phyloP scores from a whole-genome alignment of 37 sponge, comb jelly and placozoan species.

The Axinella damicornis region DNA sequence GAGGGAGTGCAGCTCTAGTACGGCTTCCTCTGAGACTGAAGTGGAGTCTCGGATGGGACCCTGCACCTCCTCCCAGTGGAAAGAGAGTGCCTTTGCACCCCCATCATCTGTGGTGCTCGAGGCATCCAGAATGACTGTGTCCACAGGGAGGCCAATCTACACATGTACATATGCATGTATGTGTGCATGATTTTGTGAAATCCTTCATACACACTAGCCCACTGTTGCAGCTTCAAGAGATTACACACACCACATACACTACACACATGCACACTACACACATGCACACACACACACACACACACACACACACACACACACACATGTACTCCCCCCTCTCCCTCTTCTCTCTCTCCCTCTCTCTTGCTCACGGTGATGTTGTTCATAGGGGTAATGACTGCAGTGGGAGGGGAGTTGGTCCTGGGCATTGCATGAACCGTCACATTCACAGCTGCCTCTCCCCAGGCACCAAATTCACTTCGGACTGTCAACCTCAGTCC shows the following conservation, averaged over 20 bases:
- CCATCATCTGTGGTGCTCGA: slow-evolving; percentile 41
- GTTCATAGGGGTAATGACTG: slow-evolving; percentile 27
- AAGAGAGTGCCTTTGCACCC: slow-evolving; percentile 20
- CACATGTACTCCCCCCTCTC: too few species aligned
- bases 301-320: neutral
- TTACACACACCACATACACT: too few species aligned
- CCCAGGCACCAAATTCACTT: neutral
- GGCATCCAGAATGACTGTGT: slow-evolving; percentile 43
- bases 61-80: slow-evolving; percentile 58
- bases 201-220: too few species aligned
- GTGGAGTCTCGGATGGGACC: slow-evolving; percentile 39
- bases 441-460: slow-evolving; percentile 37
- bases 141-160: slow-evolving; percentile 17
- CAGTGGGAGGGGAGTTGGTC: slow-evolving; percentile 15
- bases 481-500: slow-evolving; percentile 26
- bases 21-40: neutral
- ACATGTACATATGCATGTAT: too few species aligned
- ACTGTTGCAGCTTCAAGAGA: too few species aligned
- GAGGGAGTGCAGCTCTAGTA: slow-evolving; percentile 31
- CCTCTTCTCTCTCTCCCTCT: too few species aligned
- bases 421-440: slow-evolving; percentile 28
- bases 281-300: slow-evolving; percentile 52
- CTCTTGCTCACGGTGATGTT: slow-evolving; percentile 7
- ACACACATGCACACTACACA: slow-evolving; percentile 37
- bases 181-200: too few species aligned